Conservation (phyloP, 2,113 vertebrate species). For the Microtus montanus region DNA sequence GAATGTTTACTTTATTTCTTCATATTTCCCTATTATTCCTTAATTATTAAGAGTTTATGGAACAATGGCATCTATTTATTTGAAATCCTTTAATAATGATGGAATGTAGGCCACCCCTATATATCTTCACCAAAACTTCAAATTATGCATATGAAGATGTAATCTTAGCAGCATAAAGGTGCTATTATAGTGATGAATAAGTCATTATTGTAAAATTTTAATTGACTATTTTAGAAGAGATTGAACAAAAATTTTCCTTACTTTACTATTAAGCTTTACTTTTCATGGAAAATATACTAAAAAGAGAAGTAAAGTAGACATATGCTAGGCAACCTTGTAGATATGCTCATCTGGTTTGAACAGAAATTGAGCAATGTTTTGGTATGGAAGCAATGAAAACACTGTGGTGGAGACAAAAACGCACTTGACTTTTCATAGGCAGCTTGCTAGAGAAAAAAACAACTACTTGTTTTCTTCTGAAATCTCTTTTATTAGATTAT, state of each 20-base stretch:
- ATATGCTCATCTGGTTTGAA: conserved; percentile 25
- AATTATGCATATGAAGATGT: not conserved
- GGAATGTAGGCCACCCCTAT: not conserved
- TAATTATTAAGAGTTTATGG: not conserved
- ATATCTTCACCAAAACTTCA: not conserved
- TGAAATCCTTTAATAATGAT: not conserved
- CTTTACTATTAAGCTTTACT: not conserved
- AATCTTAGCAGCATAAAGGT: not conserved
- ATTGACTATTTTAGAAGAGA: conserved; percentile 41
- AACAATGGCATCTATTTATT: not conserved
- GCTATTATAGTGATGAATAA: not conserved
- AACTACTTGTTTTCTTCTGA: conserved; percentile 24
- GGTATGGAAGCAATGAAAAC: conserved; percentile 41
- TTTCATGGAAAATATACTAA: conserved; percentile 39
- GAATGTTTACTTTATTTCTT: not conserved
- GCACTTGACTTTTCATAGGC: too few relatives aligned
- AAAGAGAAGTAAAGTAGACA: not conserved
- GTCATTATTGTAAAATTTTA: not conserved
- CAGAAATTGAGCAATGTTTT: conserved; percentile 42
- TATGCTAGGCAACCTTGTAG: not conserved
- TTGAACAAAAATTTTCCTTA: not conserved
- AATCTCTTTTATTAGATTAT: not conserved
- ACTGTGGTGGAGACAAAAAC: conserved; percentile 18
- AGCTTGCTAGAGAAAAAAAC: not conserved
- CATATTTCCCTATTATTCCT: not conserved